Evolutionary conservation across 2,113 vertebrate genomes (phyloP), one percentile per base, ranked within the genome.

Genomic region (Stigmatopora argus): DNA sequence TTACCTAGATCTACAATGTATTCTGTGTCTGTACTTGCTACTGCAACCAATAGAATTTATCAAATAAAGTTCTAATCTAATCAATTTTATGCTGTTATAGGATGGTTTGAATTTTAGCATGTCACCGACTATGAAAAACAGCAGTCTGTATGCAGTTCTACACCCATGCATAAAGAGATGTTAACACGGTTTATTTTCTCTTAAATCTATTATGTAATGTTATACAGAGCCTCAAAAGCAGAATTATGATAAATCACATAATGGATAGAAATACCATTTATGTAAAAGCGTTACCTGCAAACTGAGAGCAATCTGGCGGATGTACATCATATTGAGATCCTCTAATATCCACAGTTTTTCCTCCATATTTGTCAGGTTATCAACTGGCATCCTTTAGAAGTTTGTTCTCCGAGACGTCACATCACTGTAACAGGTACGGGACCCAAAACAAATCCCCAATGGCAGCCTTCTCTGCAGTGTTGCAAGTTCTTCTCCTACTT

Each of bases 261-360:
- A 23, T 21, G 19, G 19, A 3, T 64, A 35, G 9, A 14, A 55
- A 7, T 69, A 8, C 62, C 48, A 47, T 46, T 46, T 15, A 11
- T 10, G 21, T 10, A 23, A 18, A 10, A 3, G 13, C 0, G 62
- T 90, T 93, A 96, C 95, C 94, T 97, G 92, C 62, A 97, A 89
- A 81, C 94, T 96, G 66, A 93, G 90, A 2, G 95, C 95, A 75
- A 97, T 95, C 90, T 97, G 95, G 3, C 95, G 94, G 77, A 97
- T 96, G 88, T 97, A 97, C 74, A 97, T 92, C 94, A 97, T 96
- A 76, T 97, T 96, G 56, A 97, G 91, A 74, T 97, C 95, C 81
- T 97, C 94, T 77, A 97, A 79, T 83, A 97, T 96, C 83, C 91
- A 93, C 57, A 95, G 87, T 85, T 93, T 95, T 77, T 93, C 93